Evolutionary conservation across 2,888 invertebrate genomes (phyloP).

Genomic region (Archips xylosteana): DNA sequence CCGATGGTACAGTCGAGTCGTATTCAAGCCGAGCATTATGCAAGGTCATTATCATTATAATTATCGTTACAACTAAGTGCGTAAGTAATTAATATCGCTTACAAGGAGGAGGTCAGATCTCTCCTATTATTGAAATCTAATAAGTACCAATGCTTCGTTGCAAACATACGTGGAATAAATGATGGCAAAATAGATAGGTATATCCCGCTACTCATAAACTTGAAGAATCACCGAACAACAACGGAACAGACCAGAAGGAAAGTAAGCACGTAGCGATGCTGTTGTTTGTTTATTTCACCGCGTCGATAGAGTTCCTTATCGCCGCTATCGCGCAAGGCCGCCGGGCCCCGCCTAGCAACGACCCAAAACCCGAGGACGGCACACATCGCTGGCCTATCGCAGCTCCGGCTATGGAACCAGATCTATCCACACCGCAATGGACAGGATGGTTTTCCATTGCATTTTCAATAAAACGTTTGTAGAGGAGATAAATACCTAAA

Average conservation of each 20-base stretch:
- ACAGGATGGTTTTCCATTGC: neutral
- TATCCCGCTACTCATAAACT: neutral
- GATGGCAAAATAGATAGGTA: neutral
- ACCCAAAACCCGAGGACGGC: neutral
- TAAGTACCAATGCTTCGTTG: no score
- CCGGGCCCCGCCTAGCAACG: slow-evolving; percentile 21
- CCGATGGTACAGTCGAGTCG: neutral
- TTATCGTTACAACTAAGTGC: neutral
- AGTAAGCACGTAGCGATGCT: neutral
- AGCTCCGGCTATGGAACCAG: neutral
- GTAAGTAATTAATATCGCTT: no score
- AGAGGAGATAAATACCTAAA: slow-evolving; percentile 33
- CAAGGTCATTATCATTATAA: neutral
- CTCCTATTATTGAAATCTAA: neutral
- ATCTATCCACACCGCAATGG: neutral
- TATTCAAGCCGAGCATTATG: neutral
- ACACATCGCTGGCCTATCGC: neutral
- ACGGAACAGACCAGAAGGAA: neutral
- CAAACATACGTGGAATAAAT: neutral
- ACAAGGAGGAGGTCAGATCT: no score
- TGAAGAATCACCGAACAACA: slow-evolving; percentile 8
- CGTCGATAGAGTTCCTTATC: slow-evolving; percentile 18
- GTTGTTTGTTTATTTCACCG: neutral
- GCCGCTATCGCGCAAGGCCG: slow-evolving; percentile 9
- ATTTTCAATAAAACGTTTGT: slow-evolving; percentile 29